Evolutionary conservation across 2,797 vertebrate genomes (phyloP).

Genomic region (Sebastes hubbsi): DNA sequence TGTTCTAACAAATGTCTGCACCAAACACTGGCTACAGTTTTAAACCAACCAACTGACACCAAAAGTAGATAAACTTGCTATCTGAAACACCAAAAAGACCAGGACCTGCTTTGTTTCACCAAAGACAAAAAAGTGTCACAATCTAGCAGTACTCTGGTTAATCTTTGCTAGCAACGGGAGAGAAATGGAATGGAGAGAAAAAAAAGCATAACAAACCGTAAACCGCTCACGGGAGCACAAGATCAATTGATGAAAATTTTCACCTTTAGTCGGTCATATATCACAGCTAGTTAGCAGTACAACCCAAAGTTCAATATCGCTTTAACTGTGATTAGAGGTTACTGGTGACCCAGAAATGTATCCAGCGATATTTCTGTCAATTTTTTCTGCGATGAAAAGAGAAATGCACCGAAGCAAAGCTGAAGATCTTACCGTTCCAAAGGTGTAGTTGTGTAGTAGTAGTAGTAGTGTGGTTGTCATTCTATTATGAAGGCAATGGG

Average conservation of each 20-base stretch:
- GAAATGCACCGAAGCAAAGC: not conserved
- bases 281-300: not conserved
- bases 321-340: not conserved
- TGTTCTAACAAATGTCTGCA: not conserved
- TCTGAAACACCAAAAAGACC: not conserved
- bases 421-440: not conserved
- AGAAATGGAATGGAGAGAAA: not conserved
- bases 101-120: not conserved
- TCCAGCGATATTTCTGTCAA: not conserved
- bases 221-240: not conserved
- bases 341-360: not conserved
- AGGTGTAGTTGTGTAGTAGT: too few species aligned
- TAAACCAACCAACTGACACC: not conserved
- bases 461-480: not conserved
- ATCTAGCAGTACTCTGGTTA: not conserved
- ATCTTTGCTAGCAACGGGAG: not conserved
- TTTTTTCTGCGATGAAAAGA: not conserved
- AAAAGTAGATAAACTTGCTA: not conserved
- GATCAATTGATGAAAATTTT: not conserved
- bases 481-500: not conserved
- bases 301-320: not conserved
- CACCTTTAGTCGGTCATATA: not conserved
- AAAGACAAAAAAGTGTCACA: not conserved
- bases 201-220: not conserved
- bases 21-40: not conserved